These are phyloP conservation scores for Neogale vison DNA, from an alignment of 2,113 vertebrate genomes.

Conservation along the genomic window DNA sequence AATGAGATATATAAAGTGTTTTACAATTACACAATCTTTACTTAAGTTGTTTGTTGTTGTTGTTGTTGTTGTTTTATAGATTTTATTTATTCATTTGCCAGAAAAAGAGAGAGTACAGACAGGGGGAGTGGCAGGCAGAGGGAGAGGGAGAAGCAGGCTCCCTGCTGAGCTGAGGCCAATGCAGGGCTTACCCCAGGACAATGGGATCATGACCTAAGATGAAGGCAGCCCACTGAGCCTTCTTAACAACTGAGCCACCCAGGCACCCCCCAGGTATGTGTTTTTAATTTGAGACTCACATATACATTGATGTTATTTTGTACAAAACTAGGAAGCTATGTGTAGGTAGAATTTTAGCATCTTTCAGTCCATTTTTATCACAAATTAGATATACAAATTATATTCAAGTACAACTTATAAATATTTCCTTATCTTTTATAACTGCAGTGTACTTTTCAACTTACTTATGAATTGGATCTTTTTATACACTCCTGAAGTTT, in stretches of 20 bases:
- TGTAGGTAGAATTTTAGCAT: neutral
- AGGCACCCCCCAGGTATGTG: neutral
- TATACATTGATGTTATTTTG: neutral
- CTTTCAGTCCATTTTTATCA: neutral
- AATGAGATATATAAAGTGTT: neutral
- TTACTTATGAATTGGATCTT: neutral
- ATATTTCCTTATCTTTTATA: neutral
- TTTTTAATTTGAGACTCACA: neutral
- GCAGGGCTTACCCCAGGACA: too few species aligned
- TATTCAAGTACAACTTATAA: neutral
- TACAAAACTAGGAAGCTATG: neutral
- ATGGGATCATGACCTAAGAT: too few species aligned
- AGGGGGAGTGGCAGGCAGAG: too few species aligned
- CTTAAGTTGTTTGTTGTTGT: neutral
- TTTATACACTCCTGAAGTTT: neutral
- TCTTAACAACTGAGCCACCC: too few species aligned
- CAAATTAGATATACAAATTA: neutral
- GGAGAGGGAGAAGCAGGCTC: too few species aligned
- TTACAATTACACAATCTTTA: neutral
- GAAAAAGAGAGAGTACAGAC: too few species aligned
- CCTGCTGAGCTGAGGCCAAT: too few species aligned
- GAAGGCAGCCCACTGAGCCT: too few species aligned
- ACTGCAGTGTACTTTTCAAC: neutral
- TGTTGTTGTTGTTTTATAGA: too few species aligned
- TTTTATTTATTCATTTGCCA: too few species aligned